Base-by-base conservation (phyloP, 2,797 vertebrate species). In the Urosaurus nigricauda region DNA sequence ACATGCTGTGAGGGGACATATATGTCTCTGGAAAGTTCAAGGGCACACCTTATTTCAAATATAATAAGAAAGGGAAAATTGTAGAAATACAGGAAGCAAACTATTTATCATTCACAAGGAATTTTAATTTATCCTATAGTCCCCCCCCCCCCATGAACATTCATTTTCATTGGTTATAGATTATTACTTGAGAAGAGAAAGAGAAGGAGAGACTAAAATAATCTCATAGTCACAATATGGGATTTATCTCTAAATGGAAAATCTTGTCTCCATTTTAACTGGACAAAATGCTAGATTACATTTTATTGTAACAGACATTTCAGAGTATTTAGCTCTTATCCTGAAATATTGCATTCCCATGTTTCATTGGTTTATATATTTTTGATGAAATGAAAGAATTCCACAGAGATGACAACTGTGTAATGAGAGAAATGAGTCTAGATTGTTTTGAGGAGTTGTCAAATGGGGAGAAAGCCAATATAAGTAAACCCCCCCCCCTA, bases 391-490 rank as follows among this genome's bases (percentile, higher is more conserved):
- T 95, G 53, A 89, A 75, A 88, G 16, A 37, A 84, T 90, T 92
- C 90, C 82, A 65, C 74, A 5, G 85, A 51, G 29, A 93, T 32
- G 32, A 60, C 8, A 14, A 24, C 0, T 91, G 68, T 56, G 79
- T 88, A 71, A 88, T 35, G 17, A 91, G 68, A 93, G 47, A 74
- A 63, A 40, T 58, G 26, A 93, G 47, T 53, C 5, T 78, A 53
- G 56, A 43, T 93, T 92, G 88, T 93, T 95, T 91, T 95, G 93
- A 94, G 93, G 87, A 93, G 75, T 91, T 96, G 95, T 94, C 90
- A 95, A 87, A 94, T 92, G 94, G 85, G 92, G 92, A 51, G 90
- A 92, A 92, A 94, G 81, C 88, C n/a, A 94, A 91, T 91, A 88
- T 88, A 94, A 94, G 35, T 85, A 93, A n/a, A n/a, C n/a, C n/a